Conservation (phyloP, 2,113 vertebrate genomes). For the Notarius lentiginosus region DNA sequence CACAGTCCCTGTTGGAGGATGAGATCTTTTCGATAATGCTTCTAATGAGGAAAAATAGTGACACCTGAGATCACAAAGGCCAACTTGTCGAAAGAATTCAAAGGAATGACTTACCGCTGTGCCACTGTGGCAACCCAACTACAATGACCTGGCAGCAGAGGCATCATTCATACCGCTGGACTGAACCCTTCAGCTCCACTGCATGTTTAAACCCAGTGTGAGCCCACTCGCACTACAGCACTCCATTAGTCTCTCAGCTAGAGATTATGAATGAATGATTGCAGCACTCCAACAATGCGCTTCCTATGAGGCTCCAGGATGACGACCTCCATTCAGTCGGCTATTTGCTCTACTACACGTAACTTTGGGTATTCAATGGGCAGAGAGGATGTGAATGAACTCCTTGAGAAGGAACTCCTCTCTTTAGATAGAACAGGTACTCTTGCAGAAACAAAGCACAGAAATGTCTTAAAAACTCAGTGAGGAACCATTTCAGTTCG, state of each 20-base stretch:
- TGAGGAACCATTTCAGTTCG: background rate
- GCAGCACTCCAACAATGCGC: slow-evolving; percentile 15
- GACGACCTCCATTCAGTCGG: slow-evolving; percentile 7
- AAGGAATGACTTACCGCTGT: slow-evolving; percentile 2
- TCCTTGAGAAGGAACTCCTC: background rate
- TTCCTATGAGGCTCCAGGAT: slow-evolving; percentile 24
- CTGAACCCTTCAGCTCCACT: slow-evolving; percentile 3
- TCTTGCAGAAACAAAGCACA: background rate
- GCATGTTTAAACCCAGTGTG: slow-evolving; percentile 7
- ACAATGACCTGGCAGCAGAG: slow-evolving; percentile 4
- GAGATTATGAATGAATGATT: slow-evolving; percentile 42
- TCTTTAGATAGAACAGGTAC: slow-evolving; percentile 3
- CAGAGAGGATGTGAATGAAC: background rate
- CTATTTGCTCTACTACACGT: background rate
- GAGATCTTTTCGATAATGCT: slow-evolving; percentile 19
- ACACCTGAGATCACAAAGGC: slow-evolving; percentile 6
- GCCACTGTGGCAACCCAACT: background rate
- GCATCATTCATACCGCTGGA: background rate
- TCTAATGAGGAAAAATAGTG: background rate
- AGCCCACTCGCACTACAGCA: background rate
- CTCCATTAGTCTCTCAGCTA: slow-evolving; percentile 36
- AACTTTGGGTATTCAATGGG: background rate
- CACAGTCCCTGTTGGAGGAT: background rate
- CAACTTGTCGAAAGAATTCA: background rate
- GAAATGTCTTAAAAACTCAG: background rate